Conservation (phyloP, 2,888 invertebrate species). For the Leucania comma region DNA sequence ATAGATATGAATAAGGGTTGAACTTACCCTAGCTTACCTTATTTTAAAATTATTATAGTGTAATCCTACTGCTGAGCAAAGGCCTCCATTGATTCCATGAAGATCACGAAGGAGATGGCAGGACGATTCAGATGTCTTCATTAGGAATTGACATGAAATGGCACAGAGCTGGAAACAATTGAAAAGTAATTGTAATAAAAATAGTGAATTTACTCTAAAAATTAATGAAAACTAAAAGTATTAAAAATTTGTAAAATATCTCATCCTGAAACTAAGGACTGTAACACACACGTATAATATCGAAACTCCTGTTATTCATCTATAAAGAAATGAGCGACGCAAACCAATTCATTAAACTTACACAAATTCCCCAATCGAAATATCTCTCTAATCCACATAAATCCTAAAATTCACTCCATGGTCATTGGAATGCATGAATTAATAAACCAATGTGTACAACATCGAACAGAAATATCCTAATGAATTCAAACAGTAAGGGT, state of each 20-base stretch:
- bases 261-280: neutral
- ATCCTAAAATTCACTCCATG: constrained; percentile 48
- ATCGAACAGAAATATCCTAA: constrained; percentile 29
- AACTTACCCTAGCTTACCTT: neutral
- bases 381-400: constrained; percentile 35
- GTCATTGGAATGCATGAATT: constrained; percentile 52
- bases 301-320: neutral
- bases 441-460: constrained; percentile 40
- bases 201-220: too few species aligned
- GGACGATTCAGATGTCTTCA: too few species aligned
- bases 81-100: too few species aligned
- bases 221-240: too few species aligned
- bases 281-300: neutral
- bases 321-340: constrained; percentile 5
- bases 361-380: constrained; percentile 5
- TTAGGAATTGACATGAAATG: too few species aligned
- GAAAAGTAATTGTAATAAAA: too few species aligned
- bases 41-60: neutral
- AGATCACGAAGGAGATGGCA: too few species aligned
- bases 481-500: constrained; percentile 39
- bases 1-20: neutral
- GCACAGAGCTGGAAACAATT: too few species aligned
- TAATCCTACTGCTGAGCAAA: too few species aligned
- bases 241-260: neutral
- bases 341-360: neutral